phyloP scores from a whole-genome alignment of 2,888 invertebrate genomes.

The Apamea monoglypha region DNA sequence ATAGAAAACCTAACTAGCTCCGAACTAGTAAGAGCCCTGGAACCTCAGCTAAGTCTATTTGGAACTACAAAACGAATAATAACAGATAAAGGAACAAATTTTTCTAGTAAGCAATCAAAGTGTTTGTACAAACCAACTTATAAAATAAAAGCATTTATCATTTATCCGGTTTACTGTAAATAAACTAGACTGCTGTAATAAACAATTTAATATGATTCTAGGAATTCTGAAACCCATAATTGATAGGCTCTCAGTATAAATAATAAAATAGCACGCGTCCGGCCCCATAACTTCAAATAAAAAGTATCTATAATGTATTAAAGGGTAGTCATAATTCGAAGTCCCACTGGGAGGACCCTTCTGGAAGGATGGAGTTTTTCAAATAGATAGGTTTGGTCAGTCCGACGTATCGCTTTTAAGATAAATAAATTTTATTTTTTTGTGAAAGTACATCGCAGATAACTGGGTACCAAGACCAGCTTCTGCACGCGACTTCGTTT shows the following conservation, averaged over 20 bases:
- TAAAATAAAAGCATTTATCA: too few species aligned
- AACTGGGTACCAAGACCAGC: not conserved
- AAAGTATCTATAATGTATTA: constrained; percentile 20
- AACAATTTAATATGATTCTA: not conserved
- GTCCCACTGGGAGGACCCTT: not conserved
- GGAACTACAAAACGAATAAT: too few species aligned
- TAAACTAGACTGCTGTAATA: too few species aligned
- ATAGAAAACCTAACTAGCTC: too few species aligned
- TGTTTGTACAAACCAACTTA: too few species aligned
- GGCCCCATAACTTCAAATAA: constrained; percentile 16
- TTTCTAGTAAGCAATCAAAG: too few species aligned
- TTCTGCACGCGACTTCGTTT: too few species aligned
- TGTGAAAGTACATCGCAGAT: not conserved
- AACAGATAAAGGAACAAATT: too few species aligned
- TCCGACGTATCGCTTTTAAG: not conserved
- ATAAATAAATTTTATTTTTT: not conserved
- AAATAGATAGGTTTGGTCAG: not conserved
- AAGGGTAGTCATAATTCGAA: not conserved
- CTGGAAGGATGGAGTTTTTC: not conserved
- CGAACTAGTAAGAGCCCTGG: too few species aligned
- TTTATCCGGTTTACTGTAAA: too few species aligned
- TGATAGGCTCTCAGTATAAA: constrained; percentile 1
- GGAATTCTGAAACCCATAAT: not conserved
- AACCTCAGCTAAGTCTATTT: too few species aligned
- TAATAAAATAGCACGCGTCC: constrained; percentile 4